These are phyloP conservation scores for Aulostomus chinensis DNA, from an alignment of 2,797 vertebrate genomes.

Conservation along the genomic window DNA sequence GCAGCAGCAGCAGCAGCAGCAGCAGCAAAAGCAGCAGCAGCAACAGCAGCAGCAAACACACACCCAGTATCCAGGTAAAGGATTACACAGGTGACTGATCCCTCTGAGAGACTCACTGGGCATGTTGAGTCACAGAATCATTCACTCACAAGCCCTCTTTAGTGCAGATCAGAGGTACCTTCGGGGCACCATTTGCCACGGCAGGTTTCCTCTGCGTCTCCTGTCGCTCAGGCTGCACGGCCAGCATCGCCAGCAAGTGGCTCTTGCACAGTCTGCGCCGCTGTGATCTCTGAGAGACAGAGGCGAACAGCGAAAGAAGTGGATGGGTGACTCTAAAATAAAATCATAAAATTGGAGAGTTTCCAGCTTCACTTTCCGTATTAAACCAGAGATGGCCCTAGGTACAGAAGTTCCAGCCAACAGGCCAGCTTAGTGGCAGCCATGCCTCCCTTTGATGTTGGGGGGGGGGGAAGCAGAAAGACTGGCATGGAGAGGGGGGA, in stretches of 20 bases:
- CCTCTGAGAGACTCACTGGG: conserved; percentile 20
- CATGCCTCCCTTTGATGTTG: conserved; percentile 70
- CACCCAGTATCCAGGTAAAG: conserved; percentile 5
- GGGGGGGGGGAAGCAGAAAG: conserved; percentile 12
- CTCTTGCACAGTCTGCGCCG: conserved; percentile 49
- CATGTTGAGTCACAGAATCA: conserved; percentile 35
- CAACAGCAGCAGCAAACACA: too few relatives aligned
- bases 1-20: too few relatives aligned
- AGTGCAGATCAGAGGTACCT: conserved; percentile 43
- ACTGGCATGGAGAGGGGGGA: conserved; percentile 14
- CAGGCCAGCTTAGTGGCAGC: conserved; percentile 47
- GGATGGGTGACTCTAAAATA: conserved; percentile 30
- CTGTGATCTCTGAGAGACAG: conserved; percentile 25
- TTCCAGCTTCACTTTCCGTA: conserved; percentile 51
- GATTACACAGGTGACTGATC: conserved; percentile 30
- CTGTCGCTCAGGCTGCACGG: conserved; percentile 2
- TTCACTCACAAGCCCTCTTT: conserved; percentile 32
- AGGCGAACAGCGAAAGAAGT: conserved; percentile 9
- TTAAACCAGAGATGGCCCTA: conserved; percentile 53
- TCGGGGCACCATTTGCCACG: conserved; percentile 35
- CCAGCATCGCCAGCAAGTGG: conserved; percentile 33
- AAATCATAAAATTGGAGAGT: conserved; percentile 54
- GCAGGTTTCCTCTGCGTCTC: conserved; percentile 24
- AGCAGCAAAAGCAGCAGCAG: too few relatives aligned
- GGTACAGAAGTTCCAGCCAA: conserved; percentile 42